Base-by-base conservation (phyloP, 1,140 invertebrate species). In the Drosophila chauvacae region DNA sequence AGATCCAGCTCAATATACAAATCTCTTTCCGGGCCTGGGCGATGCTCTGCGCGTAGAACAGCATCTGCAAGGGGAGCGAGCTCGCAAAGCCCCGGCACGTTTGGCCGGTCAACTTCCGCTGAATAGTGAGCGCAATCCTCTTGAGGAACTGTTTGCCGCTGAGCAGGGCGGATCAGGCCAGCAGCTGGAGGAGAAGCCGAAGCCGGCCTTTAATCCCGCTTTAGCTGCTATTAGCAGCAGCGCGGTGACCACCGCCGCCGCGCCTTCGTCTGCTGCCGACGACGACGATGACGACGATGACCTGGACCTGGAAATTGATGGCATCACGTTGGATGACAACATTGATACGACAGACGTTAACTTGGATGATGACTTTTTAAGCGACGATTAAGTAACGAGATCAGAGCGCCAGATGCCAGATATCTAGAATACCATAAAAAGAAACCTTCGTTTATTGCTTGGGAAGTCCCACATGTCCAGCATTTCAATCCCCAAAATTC, bases 1-100 rank as follows among this genome's bases (percentile, higher is more conserved):
- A 9, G 98, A 99, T 94, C 99, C 98, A 1, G 94, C 96, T 45
- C 96, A 99, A 78, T 99, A 99, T 92, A 97, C 98, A 90, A 99
- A 99, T 94, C 94, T 99, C 39, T 99, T 99, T 92, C 98, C 98
- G 2, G 97, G 97, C 4, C 95, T 96, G 59, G 93, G 93, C 47
- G 96, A 98, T 74, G 94, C 96, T 1, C 90, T 98, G 2, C 96
- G 95, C 84, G 95, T 96, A 0, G 97, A 98, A 93, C 94, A 95
- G 69, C 96, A 94, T 85, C 82, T 96, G 42, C 91, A 93, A 26
- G 94, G 95, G 68, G 93, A 93, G 41, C 93, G 93, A 39, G 88
- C 90, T 13, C 90, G 93, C 28, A 92, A 87, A 37, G 57, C 94
- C 33, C 94, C 95, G 1, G 95, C 96, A 2, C 90, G 90, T 18